Percentiles rank a stretch among this genome's conserved stretches.
phyloP scores from a whole-genome alignment of 2,888 invertebrate genomes.

The Eucriotettix oculatus region DNA sequence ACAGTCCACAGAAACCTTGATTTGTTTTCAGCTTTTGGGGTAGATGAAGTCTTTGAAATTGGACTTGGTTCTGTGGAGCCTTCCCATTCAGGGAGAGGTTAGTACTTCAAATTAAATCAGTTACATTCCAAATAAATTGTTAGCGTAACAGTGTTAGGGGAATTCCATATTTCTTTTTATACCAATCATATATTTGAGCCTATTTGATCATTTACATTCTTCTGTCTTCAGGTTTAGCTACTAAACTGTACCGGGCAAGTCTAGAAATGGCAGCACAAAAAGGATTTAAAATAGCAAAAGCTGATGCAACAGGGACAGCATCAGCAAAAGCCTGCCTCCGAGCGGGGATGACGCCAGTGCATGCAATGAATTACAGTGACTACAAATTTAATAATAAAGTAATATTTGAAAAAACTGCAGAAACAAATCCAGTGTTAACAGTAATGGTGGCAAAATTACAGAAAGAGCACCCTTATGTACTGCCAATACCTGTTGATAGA shows the following conservation, averaged over 20 bases:
- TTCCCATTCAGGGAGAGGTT: slow-evolving; percentile 7
- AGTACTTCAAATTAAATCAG: background rate
- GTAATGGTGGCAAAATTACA: background rate
- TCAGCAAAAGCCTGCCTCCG: slow-evolving; percentile 1
- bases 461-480: background rate
- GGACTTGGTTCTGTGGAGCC: slow-evolving; percentile 7
- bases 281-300: slow-evolving; percentile 5
- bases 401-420: slow-evolving; percentile 3
- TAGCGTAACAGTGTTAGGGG: too few species aligned
- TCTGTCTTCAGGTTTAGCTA: slow-evolving; percentile 4
- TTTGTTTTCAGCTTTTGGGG: slow-evolving; percentile 3
- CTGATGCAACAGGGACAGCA: slow-evolving; percentile 6
- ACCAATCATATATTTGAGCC: background rate
- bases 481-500: background rate
- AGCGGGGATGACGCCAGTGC: slow-evolving; percentile 3
- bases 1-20: slow-evolving; percentile 5
- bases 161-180: background rate
- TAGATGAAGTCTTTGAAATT: slow-evolving; percentile 5
- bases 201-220: background rate
- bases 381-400: background rate
- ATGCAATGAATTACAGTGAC: slow-evolving; percentile 3
- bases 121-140: too few species aligned
- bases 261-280: slow-evolving; percentile 2
- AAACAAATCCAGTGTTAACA: background rate
- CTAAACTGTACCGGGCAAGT: slow-evolving; percentile 1